Base-by-base conservation (phyloP, 1,140 invertebrate species). In the Bombus polaris region DNA sequence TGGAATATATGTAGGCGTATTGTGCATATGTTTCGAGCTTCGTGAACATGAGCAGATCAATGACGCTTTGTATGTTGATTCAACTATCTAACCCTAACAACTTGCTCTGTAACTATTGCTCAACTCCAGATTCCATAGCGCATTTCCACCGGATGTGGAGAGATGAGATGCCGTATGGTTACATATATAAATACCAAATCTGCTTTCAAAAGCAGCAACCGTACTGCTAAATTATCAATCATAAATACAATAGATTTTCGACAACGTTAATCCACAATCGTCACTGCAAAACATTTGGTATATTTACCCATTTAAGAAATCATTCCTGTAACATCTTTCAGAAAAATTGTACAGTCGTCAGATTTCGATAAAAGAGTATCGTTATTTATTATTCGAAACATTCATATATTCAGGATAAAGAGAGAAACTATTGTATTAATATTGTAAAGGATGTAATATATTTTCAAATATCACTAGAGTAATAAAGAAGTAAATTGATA, bases 31-130 rank as follows among this genome's bases (percentile, higher is more conserved):
- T 80, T 85, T 80, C 77, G 72, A 72, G 68, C 68, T 42, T 28
- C 72, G 37, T 47, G 83, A 80, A 71, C 83, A 65, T 18, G 66
- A 32, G 39, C 59, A 59, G 83, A 80, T 85, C 83, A 85, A 85
- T 85, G 83, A 72, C 42, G 83, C 53, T 73, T 70, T 85, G 39
- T 73, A 72, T 73, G 83, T 85, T 85, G 83, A 85, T 85, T 85
- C 68, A 80, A 73, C 83, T 80, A 80, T 80, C 83, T 80, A 85
- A 72, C 83, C 83, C 77, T 80, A 85, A 85, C 83, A 80, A 85
- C 83, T 85, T 73, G 77, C 53, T 80, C 42, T 62, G 77, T 72
- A 85, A 80, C 83, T 85, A 85, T 80, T 80, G 77, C 83, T 73
- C 76, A 80, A 80, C 83, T 85, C 68, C 68, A 85, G 77, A 85